Evolutionary conservation across 2,113 vertebrate genomes (phyloP).

Genomic region (Grammomys surdaster): DNA sequence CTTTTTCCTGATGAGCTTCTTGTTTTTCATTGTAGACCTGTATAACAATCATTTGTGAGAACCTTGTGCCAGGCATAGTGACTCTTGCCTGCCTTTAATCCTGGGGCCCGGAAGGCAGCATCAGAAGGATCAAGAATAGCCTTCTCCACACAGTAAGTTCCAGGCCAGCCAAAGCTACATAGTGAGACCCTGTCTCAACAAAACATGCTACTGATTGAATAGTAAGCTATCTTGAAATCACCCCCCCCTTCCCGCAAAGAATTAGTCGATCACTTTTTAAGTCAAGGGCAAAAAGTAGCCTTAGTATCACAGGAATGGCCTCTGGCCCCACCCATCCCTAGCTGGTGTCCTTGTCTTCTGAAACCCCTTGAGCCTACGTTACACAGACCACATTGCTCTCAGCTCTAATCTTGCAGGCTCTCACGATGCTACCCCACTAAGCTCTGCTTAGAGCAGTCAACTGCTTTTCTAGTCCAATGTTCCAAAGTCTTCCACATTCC

Average conservation of each 20-base stretch:
- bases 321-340: not conserved
- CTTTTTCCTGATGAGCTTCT: not conserved
- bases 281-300: not conserved
- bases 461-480: not conserved
- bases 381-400: not conserved
- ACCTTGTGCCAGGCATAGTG: not conserved
- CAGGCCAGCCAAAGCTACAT: not conserved
- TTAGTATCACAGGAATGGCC: not conserved
- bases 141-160: not conserved
- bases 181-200: not conserved
- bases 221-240: not conserved
- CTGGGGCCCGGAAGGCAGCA: not conserved
- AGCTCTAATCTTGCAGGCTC: not conserved
- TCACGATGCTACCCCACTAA: not conserved
- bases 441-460: not conserved
- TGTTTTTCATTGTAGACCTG: not conserved
- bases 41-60: not conserved
- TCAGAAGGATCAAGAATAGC: not conserved
- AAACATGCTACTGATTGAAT: not conserved
- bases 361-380: not conserved
- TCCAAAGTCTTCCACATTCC: not conserved
- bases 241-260: not conserved
- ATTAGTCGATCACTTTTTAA: not conserved
- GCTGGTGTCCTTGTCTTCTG: not conserved
- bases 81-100: not conserved